Evolutionary conservation across 2,797 vertebrate genomes (phyloP).

Genomic region (Graptemys geographica): DNA sequence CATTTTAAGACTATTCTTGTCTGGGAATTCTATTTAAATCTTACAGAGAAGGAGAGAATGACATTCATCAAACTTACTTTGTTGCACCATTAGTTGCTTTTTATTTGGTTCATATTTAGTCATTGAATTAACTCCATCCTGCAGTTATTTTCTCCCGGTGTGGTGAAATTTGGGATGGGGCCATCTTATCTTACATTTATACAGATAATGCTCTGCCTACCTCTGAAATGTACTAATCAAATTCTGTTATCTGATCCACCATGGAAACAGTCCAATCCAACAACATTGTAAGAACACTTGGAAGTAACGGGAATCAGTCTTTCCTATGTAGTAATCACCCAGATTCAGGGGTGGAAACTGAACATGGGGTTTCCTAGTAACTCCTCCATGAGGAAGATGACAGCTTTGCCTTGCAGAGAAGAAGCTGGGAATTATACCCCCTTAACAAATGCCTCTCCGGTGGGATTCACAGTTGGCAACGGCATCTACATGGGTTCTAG

Average conservation of each 20-base stretch:
- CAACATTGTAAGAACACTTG: neutral
- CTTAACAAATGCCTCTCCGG: neutral
- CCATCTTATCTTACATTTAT: neutral
- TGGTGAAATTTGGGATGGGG: slow-evolving; percentile 27
- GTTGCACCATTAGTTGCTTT: slow-evolving; percentile 2
- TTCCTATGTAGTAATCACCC: neutral
- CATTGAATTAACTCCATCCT: neutral
- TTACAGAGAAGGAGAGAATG: too few species aligned
- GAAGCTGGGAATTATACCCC: neutral
- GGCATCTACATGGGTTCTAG: neutral
- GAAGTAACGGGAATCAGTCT: neutral
- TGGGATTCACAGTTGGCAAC: neutral
- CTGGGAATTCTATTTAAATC: too few species aligned
- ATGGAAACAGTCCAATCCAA: neutral
- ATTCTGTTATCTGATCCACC: neutral
- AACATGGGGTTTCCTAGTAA: neutral
- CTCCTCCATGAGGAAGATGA: neutral
- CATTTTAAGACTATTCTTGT: neutral
- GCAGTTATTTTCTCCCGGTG: neutral
- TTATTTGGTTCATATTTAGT: neutral
- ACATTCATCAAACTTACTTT: neutral
- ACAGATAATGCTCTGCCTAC: rapidly evolving
- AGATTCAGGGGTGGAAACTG: neutral
- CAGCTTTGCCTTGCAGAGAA: neutral
- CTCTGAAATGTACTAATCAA: rapidly evolving